These are phyloP conservation scores for Sinodicranocentrus sp. DNA, from an alignment of 2,888 invertebrate genomes.

Conservation along the genomic window DNA sequence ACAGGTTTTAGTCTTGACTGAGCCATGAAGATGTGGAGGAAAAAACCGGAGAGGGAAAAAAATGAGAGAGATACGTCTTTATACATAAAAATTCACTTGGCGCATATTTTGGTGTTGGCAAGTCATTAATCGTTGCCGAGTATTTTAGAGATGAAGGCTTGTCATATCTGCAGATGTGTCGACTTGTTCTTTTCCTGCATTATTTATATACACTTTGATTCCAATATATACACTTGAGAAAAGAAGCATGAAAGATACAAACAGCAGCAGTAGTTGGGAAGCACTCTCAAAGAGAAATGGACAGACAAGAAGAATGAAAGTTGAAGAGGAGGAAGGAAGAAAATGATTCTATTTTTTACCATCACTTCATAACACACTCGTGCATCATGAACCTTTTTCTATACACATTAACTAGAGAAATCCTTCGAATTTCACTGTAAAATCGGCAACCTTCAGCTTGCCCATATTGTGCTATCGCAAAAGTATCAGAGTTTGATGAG, in stretches of 20 bases:
- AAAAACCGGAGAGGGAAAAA: slow-evolving; percentile 3
- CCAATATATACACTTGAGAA: slow-evolving; percentile 26
- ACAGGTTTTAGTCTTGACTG: slow-evolving; percentile 52
- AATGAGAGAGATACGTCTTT: slow-evolving; percentile 45
- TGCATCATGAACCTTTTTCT: too few relatives aligned
- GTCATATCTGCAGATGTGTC: slow-evolving; percentile 77
- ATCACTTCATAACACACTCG: too few relatives aligned
- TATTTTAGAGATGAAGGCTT: slow-evolving; percentile 77
- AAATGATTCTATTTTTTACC: slow-evolving; percentile 23
- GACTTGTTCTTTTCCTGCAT: slow-evolving; percentile 73
- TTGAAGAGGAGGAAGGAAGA: slow-evolving; percentile 24
- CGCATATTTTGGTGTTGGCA: slow-evolving; percentile 77
- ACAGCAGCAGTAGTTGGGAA: not conserved
- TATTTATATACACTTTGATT: slow-evolving; percentile 65
- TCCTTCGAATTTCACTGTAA: too few relatives aligned
- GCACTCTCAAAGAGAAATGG: slow-evolving; percentile 18
- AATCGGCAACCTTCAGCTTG: too few relatives aligned
- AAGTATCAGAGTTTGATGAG: slow-evolving; percentile 54
- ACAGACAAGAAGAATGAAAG: slow-evolving; percentile 56
- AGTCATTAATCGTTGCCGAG: slow-evolving; percentile 77
- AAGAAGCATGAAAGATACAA: slow-evolving; percentile 18
- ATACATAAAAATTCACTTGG: slow-evolving; percentile 67
- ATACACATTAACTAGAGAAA: too few relatives aligned
- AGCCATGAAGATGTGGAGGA: not conserved
- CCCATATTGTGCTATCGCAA: not conserved